Evolutionary conservation across 92 coral and sea anemone genomes (phyloP), one percentile per base, ranked within the genome.

Genomic region (Porites divaricata): DNA sequence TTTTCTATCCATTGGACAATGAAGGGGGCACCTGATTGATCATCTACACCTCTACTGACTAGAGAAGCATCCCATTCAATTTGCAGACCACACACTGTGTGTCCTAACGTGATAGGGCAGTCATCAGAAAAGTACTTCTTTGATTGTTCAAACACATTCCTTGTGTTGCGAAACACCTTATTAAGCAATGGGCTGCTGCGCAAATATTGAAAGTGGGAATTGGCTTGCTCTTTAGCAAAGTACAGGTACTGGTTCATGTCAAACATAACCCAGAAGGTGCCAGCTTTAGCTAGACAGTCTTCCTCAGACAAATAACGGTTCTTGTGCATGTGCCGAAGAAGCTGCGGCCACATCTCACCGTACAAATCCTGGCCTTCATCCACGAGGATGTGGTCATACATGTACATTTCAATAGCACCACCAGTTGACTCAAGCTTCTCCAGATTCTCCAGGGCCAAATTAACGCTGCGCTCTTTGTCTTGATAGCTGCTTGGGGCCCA

Each of bases 321-420:
- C 9, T 63, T 63, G 83, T 84, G 86, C n/a, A 64, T 62, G 35
- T 54, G 68, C 9, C 67, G 8, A 17, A 89, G 58, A 35, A 79
- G 74, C n/a, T 73, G 63, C 57, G 81, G 89, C 89, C 92, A 89
- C 75, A 67, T 54, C 10, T 23, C 57, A 3, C 80, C 75, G 24
- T 67, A 79, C 68, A 89, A 54, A 16, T 89, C 83, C 50, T 89
- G 86, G 4, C 89, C 92, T 74, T 89, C 92, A 25, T 89, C 92
- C 24, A 89, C 75, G 26, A 89, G 85, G 20, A 89, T 84, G 45
- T 89, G 92, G 1, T 89, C 85, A 61, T 78, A 89, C 24, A 49
- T 52, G 1, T 78, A 89, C 28, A 25, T 25, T 25, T 25, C 28
- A 51, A 26, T 52, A 1, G 22, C 28, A 25, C 28, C 28, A 25